A percentile compares a stretch with the other conserved stretches of the same genome.
These are phyloP conservation scores for Paradoxurus hermaphroditus DNA, from an alignment of 2,113 vertebrate genomes.

Conservation along the genomic window DNA sequence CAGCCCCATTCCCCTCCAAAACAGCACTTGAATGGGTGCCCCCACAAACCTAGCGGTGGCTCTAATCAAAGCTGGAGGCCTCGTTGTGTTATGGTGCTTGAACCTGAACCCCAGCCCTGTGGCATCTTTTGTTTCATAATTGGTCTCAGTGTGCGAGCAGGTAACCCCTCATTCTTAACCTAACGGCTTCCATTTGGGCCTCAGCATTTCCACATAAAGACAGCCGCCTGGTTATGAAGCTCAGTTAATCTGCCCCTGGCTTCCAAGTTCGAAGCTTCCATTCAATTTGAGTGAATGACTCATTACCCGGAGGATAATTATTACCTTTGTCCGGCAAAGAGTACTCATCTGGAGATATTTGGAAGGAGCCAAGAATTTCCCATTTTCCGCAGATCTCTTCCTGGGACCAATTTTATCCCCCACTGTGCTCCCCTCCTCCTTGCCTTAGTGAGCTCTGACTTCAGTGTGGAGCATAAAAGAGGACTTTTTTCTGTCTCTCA, in stretches of 20 bases:
- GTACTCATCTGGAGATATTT: slow-evolving; percentile 49
- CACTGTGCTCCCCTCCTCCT: not conserved
- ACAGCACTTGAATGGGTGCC: not conserved
- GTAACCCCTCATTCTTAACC: slow-evolving; percentile 48
- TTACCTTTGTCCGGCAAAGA: slow-evolving; percentile 40
- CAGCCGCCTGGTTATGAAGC: slow-evolving; percentile 40
- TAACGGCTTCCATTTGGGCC: slow-evolving; percentile 48
- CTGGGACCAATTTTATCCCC: not conserved
- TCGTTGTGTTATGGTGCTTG: slow-evolving; percentile 35
- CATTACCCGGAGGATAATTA: slow-evolving; percentile 47
- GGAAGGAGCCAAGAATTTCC: slow-evolving; percentile 45
- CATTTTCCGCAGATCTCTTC: slow-evolving; percentile 43
- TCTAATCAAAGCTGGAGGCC: slow-evolving; percentile 40
- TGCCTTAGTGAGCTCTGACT: not conserved
- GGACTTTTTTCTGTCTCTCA: not conserved
- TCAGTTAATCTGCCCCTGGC: slow-evolving; percentile 20
- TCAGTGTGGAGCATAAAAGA: not conserved
- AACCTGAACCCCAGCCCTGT: not conserved
- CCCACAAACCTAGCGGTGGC: not conserved
- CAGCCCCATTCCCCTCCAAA: not conserved
- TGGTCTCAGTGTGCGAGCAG: slow-evolving; percentile 23
- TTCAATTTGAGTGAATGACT: slow-evolving; percentile 55
- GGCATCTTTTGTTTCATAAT: slow-evolving; percentile 32
- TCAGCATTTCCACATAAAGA: slow-evolving; percentile 40
- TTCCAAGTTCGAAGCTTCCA: slow-evolving; percentile 56